Base-by-base conservation (phyloP, 1,140 invertebrate species). In the Teleopsis dalmanni region DNA sequence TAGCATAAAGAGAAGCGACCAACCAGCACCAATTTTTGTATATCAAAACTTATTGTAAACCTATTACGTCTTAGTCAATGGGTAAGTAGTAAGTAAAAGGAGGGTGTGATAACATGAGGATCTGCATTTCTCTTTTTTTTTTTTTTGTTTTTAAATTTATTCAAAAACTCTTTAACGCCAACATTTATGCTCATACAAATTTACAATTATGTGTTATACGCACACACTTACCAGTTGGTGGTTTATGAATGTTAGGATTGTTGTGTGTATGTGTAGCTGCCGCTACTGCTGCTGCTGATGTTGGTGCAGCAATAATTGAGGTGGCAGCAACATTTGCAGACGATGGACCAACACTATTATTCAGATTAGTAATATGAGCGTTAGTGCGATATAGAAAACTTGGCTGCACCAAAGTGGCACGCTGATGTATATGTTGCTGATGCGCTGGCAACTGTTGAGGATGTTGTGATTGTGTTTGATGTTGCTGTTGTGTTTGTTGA, bases 331-430 rank as follows among this genome's bases (percentile, higher is more conserved):
- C 41, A 18, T 22, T 19, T 34, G 29, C 18, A n/a, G 22, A 40
- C 27, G 45, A 47, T 21, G 41, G 14, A 19, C 25, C 33, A 31
- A 22, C 45, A 36, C 33, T 51, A 14, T 19, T 25, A 47, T 47
- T 33, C 5, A 22, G 23, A 27, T 43, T 44, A 42, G 40, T 13
- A 43, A 31, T 41, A 26, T 37, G 61, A 35, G 61, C 47, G 37
- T 61, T 64, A 47, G 65, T 65, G 44, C 58, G 67, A 38, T 65
- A 67, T 11, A 67, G 45, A 43, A 67, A 65, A 25, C 64, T 62
- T 2, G 63, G 63, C 43, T 66, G 63, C 16, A 66, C 63, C 33
- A 66, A 58, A 44, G 60, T 62, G 21, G 60, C 54, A 48, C 63
- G 51, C 40, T 43, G 51, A 22, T 48, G 33, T 11, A 18, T 18